These are phyloP conservation scores for Felis catus DNA, from an alignment of 2,113 vertebrate species.

Conservation along the genomic window F.catus_Fca126_mat1.0 CM031415.1:115674001-115674500, in stretches of 20 bases:
- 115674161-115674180: not conserved
- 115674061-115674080: too few species aligned
- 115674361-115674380: not conserved
- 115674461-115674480: not conserved
- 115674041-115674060: too few species aligned
- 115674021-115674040: too few species aligned
- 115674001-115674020: too few species aligned
- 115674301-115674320: not conserved
- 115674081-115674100: not conserved
- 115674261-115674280: not conserved
- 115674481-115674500: not conserved
- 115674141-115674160: not conserved
- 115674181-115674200: not conserved
- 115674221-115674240: not conserved
- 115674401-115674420: not conserved
- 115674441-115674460: not conserved
- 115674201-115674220: not conserved
- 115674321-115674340: not conserved
- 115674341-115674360: not conserved
- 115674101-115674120: not conserved
- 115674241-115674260: conserved; percentile 21
- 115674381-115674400: not conserved
- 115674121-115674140: not conserved
- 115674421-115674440: not conserved
- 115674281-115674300: not conserved